Percentiles rank a stretch among this genome's conserved stretches.
Conservation (phyloP, 1,140 invertebrate species). For the Drosophila equinoxialis region DNA sequence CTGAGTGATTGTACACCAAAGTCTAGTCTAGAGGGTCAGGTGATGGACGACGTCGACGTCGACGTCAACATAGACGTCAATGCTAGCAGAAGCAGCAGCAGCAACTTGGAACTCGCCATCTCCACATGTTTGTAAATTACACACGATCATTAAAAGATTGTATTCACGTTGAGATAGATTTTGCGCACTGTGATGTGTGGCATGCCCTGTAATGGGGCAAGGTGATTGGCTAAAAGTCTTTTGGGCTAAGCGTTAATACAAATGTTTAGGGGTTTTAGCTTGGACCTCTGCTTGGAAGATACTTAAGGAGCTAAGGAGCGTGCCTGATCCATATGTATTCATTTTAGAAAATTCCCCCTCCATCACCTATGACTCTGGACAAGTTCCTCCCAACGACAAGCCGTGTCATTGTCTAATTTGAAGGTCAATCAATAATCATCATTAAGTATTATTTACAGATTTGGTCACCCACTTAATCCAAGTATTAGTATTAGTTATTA, state of each 20-base stretch:
- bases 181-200: slow-evolving; percentile 31
- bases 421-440: too few relatives aligned
- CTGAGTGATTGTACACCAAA: slow-evolving; percentile 69
- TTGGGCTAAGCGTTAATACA: neutral
- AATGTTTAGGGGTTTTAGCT: too few relatives aligned
- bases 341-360: too few relatives aligned
- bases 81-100: slow-evolving; percentile 24
- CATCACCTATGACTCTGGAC: too few relatives aligned
- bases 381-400: too few relatives aligned
- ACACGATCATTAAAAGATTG: slow-evolving; percentile 81
- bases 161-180: slow-evolving; percentile 78
- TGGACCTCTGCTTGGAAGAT: too few relatives aligned
- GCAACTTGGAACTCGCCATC: slow-evolving; percentile 43
- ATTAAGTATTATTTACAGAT: too few relatives aligned
- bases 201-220: neutral
- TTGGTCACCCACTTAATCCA: too few relatives aligned
- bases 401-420: too few relatives aligned
- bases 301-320: too few relatives aligned
- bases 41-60: slow-evolving; percentile 58
- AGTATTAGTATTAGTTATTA: too few relatives aligned
- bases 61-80: slow-evolving; percentile 22
- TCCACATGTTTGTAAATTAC: slow-evolving; percentile 75
- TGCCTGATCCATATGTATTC: too few relatives aligned
- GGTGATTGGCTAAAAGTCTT: neutral
- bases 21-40: slow-evolving; percentile 66